These are phyloP conservation scores for Gastracanthus pulcherrimus DNA, from an alignment of 2,888 invertebrate species.

Conservation along the genomic window DNA sequence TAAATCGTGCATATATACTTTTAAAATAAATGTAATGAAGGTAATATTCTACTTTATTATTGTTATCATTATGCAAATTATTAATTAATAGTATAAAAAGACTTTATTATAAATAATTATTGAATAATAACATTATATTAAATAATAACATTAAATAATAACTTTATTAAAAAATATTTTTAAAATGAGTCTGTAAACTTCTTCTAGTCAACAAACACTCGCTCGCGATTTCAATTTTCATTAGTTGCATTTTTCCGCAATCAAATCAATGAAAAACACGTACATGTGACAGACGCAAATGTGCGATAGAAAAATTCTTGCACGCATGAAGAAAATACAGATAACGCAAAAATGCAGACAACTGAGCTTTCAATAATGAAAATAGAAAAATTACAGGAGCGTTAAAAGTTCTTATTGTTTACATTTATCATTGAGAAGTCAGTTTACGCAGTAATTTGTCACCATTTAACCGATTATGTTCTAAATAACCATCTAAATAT, in stretches of 20 bases:
- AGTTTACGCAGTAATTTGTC: too few relatives aligned
- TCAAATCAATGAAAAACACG: background rate
- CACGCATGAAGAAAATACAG: background rate
- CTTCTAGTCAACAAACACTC: background rate
- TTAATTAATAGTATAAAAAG: background rate
- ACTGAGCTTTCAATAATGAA: background rate
- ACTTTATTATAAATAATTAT: background rate
- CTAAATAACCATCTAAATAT: too few relatives aligned
- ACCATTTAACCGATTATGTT: too few relatives aligned
- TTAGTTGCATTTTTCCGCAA: slow-evolving; percentile 5
- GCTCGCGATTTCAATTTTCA: background rate
- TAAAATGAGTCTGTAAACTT: background rate
- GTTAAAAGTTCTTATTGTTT: background rate
- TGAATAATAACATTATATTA: background rate
- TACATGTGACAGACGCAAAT: background rate
- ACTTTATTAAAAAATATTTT: background rate
- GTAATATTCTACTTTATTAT: background rate
- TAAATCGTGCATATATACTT: background rate
- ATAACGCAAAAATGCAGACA: background rate
- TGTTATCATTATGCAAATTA: background rate
- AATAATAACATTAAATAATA: background rate
- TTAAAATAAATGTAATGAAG: too few relatives aligned
- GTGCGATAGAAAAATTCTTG: background rate
- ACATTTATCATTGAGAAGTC: too few relatives aligned
- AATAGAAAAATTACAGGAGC: background rate